Conservation (phyloP, 2,797 vertebrate genomes). For the Leontopithecus rosalia region DNA sequence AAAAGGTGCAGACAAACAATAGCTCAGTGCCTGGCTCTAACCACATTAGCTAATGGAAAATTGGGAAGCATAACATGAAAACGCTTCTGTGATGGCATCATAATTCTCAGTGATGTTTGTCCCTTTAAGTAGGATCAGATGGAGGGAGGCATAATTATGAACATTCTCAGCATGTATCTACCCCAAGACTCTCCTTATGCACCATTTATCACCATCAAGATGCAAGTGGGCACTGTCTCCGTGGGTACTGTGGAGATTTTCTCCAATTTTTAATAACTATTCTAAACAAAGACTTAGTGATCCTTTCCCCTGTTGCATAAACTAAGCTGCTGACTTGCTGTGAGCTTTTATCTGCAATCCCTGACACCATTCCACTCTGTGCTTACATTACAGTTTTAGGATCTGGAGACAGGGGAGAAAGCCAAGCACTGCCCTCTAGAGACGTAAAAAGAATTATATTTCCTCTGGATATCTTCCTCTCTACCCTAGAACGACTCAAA, state of each 20-base stretch:
- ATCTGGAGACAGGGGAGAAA: not conserved
- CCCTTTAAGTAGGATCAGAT: not conserved
- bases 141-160: not conserved
- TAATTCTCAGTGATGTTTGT: not conserved
- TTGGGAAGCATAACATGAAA: not conserved
- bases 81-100: not conserved
- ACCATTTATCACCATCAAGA: not conserved
- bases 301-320: not conserved
- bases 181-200: not conserved
- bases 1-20: not conserved
- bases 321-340: not conserved
- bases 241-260: not conserved
- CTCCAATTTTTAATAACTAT: not conserved
- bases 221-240: not conserved
- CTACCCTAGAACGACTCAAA: too few relatives aligned
- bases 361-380: not conserved
- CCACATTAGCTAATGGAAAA: not conserved
- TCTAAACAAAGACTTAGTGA: not conserved
- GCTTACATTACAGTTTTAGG: not conserved
- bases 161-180: not conserved
- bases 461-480: not conserved
- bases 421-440: not conserved
- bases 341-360: not conserved
- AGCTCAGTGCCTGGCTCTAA: not conserved
- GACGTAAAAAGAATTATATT: not conserved